Evolutionary conservation across 2,113 vertebrate species (phyloP).

Genomic region (Fukomys damarensis): DNA sequence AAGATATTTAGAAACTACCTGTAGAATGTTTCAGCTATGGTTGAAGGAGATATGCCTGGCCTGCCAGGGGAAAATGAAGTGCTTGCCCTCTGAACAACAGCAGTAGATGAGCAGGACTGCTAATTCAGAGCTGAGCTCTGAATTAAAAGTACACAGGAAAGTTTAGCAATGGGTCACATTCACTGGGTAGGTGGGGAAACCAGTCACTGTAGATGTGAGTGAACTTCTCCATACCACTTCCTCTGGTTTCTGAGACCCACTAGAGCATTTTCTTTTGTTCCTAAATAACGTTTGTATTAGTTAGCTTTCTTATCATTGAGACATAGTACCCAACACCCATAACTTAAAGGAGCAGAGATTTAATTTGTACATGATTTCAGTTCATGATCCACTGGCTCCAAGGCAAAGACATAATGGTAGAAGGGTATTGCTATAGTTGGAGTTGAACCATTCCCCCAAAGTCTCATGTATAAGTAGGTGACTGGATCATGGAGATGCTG

Average conservation of each 20-base stretch:
- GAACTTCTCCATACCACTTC: neutral
- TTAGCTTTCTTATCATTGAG: neutral
- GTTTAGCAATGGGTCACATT: neutral
- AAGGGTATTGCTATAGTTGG: neutral
- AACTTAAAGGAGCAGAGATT: neutral
- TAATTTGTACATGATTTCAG: neutral
- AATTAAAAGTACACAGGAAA: neutral
- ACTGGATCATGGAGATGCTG: neutral
- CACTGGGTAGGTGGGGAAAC: neutral
- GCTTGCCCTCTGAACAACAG: too few relatives aligned
- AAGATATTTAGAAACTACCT: neutral
- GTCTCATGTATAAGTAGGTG: neutral
- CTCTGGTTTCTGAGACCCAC: neutral
- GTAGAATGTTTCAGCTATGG: neutral
- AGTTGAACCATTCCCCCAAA: neutral
- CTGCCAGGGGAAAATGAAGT: neutral
- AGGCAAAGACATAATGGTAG: neutral
- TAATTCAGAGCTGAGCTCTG: neutral
- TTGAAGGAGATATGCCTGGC: neutral
- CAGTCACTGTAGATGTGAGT: neutral
- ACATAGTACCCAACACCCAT: neutral
- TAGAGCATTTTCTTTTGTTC: neutral
- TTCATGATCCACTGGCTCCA: neutral
- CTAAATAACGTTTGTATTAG: neutral
- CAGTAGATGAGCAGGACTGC: neutral